These are phyloP conservation scores for Peribatodes rhomboidaria DNA, from an alignment of 2,888 invertebrate genomes.

Conservation along the genomic window DNA sequence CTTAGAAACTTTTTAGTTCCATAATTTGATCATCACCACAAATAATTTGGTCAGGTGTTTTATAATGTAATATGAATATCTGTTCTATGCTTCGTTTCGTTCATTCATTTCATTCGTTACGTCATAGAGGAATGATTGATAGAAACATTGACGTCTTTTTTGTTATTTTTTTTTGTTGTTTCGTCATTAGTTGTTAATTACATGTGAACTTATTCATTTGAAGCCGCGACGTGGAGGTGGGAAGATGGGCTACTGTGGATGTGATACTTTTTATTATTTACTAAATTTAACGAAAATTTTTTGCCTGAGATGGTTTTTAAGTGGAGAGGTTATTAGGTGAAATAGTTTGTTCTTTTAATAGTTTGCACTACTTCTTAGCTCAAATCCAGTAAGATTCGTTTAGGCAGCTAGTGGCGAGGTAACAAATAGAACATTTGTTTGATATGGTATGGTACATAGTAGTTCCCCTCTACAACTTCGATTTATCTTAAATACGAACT, in stretches of 20 bases:
- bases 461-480: too few relatives aligned
- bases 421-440: too few relatives aligned
- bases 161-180: slow-evolving; percentile 53
- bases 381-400: too few relatives aligned
- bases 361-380: too few relatives aligned
- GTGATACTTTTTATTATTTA: slow-evolving; percentile 44
- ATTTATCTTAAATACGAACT: too few relatives aligned
- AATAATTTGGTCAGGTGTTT: background rate
- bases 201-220: slow-evolving; percentile 81
- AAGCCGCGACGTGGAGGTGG: slow-evolving; percentile 56
- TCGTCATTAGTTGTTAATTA: slow-evolving; percentile 83
- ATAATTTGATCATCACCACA: background rate
- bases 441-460: too few relatives aligned
- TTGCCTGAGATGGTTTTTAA: background rate
- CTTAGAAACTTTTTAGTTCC: background rate
- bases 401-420: too few relatives aligned
- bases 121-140: slow-evolving; percentile 80
- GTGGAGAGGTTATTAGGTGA: too few relatives aligned
- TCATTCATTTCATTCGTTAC: slow-evolving; percentile 55
- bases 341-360: too few relatives aligned
- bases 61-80: too few relatives aligned
- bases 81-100: slow-evolving; percentile 33
- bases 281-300: background rate
- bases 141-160: slow-evolving; percentile 80
- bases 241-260: slow-evolving; percentile 51